phyloP scores from a whole-genome alignment of 2,797 vertebrate species.

The Sebastes goodei region DNA sequence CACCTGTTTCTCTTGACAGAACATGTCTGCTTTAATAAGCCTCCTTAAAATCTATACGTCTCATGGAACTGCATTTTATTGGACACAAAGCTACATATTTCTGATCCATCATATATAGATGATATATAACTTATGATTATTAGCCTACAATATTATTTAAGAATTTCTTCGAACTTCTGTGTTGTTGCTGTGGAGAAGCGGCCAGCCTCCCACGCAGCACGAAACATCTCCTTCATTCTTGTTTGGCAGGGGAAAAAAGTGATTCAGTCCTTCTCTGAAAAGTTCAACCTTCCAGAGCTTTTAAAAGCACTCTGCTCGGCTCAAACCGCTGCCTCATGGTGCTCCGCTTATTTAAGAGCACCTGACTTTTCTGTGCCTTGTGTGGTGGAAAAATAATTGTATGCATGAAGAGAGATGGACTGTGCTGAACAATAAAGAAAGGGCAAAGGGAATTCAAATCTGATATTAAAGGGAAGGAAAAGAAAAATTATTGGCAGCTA shows the following conservation, averaged over 20 bases:
- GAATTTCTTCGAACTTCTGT: not conserved
- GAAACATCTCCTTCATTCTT: conserved; percentile 28
- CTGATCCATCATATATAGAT: not conserved
- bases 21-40: not conserved
- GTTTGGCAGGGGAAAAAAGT: not conserved
- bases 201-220: conserved; percentile 16
- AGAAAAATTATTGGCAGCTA: no score
- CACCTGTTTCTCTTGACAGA: not conserved
- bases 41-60: not conserved
- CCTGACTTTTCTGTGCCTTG: not conserved
- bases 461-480: not conserved
- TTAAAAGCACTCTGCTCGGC: conserved; percentile 19
- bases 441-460: not conserved
- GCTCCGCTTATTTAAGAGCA: conserved; percentile 5
- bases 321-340: not conserved
- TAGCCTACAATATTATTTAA: not conserved
- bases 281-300: conserved; percentile 29
- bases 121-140: not conserved
- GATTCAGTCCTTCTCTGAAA: conserved; percentile 14
- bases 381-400: not conserved
- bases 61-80: not conserved
- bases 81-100: not conserved
- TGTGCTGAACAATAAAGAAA: not conserved
- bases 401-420: not conserved
- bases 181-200: conserved; percentile 17